phyloP scores from a whole-genome alignment of 2,888 invertebrate genomes.

The Troglohyphantes excavatus region DNA sequence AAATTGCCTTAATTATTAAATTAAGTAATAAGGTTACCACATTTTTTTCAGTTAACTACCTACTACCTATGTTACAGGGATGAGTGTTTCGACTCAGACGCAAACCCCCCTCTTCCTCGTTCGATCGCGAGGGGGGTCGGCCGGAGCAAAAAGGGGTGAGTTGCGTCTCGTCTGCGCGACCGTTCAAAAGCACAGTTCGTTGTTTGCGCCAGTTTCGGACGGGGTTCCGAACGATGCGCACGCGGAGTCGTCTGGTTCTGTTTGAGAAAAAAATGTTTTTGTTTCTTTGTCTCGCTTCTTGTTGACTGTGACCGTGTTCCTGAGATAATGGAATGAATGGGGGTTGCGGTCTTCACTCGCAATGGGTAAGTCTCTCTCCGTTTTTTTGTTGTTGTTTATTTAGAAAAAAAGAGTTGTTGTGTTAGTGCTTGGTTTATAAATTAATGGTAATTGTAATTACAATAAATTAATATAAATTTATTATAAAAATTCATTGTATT shows the following conservation, averaged over 20 bases:
- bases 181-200: constrained; percentile 29
- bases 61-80: too few species aligned
- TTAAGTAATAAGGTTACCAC: too few species aligned
- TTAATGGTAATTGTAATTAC: too few species aligned
- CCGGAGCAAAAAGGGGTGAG: not conserved
- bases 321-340: not conserved
- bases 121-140: constrained; percentile 25
- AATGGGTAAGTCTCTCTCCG: not conserved
- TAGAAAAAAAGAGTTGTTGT: too few species aligned
- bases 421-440: too few species aligned
- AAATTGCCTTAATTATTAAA: too few species aligned
- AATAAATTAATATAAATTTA: too few species aligned
- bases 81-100: too few species aligned
- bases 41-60: too few species aligned
- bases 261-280: not conserved
- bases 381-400: not conserved
- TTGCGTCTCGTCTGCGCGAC: not conserved
- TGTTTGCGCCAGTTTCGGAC: constrained; percentile 47
- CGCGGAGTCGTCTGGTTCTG: not conserved
- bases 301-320: not conserved
- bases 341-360: not conserved
- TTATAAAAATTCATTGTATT: too few species aligned
- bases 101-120: constrained; percentile 40
- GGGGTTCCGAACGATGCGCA: constrained; percentile 8
- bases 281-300: not conserved